Percentiles rank a stretch among this genome's conserved stretches.
phyloP scores from a whole-genome alignment of 2,113 vertebrate genomes.

The Loxodonta africana region DNA sequence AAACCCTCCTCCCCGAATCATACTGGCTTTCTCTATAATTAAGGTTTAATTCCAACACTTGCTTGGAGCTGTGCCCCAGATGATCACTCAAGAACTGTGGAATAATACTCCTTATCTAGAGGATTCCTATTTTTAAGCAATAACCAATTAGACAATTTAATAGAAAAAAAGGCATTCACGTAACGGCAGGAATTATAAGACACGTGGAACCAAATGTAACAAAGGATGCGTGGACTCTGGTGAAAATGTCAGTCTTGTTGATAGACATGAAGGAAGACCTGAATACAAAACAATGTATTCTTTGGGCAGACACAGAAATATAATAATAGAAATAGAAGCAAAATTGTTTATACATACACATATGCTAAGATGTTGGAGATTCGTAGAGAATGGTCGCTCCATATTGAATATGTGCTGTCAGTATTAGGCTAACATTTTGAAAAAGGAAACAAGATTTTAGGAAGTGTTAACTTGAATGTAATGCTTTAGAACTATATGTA shows the following conservation, averaged over 20 bases:
- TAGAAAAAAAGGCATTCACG: not conserved
- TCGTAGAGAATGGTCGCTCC: not conserved
- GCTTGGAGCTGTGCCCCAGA: not conserved
- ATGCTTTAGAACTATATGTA: not conserved
- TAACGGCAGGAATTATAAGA: not conserved
- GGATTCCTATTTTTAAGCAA: not conserved
- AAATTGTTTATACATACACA: not conserved
- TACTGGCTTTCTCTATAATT: not conserved
- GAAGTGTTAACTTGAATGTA: not conserved
- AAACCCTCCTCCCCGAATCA: not conserved
- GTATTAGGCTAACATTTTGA: not conserved
- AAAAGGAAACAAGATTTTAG: not conserved
- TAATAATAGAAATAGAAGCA: not conserved
- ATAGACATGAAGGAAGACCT: not conserved
- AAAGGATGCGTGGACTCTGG: not conserved
- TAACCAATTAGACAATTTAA: not conserved
- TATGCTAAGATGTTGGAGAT: not conserved
- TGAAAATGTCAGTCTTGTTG: not conserved
- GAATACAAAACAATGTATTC: not conserved
- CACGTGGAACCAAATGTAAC: not conserved
- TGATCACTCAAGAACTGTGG: not conserved
- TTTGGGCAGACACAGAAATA: not conserved
- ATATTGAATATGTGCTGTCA: not conserved
- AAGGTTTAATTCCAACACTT: not conserved
- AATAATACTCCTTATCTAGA: not conserved